Evolutionary conservation across 2,888 invertebrate genomes (phyloP).

Genomic region (Hemithea aestivaria): DNA sequence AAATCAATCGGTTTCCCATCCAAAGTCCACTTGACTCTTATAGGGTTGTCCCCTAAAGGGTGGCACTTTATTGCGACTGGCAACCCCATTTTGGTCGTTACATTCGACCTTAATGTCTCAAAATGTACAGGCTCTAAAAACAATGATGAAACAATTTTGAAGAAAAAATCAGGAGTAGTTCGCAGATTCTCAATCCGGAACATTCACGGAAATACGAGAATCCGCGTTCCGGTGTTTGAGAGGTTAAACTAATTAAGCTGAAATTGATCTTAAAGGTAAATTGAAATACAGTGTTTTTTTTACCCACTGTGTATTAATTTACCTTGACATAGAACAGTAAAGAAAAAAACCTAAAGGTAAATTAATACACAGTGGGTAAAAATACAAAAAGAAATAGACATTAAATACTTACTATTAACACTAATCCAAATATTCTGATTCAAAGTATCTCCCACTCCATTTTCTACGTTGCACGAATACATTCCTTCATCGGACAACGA

Average conservation of each 20-base stretch:
- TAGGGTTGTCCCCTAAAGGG: conserved; percentile 90
- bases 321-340: too few species aligned
- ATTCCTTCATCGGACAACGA: conserved; percentile 68
- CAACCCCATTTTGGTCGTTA: conserved; percentile 86
- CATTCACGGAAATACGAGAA: too few species aligned
- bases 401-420: conserved; percentile 66
- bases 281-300: too few species aligned
- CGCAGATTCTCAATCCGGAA: too few species aligned
- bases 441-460: conserved; percentile 66
- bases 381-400: not conserved
- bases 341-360: too few species aligned
- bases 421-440: conserved; percentile 72
- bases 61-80: conserved; percentile 86
- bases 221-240: too few species aligned
- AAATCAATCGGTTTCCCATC: conserved; percentile 84
- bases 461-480: conserved; percentile 72
- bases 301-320: too few species aligned
- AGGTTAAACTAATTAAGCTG: too few species aligned
- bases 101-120: conserved; percentile 84
- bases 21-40: conserved; percentile 88
- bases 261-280: too few species aligned
- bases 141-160: conserved; percentile 6
- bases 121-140: conserved; percentile 87
- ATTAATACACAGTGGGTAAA: too few species aligned
- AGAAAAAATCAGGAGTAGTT: too few species aligned